Evolutionary conservation across 2,113 vertebrate species (phyloP).

Genomic region (Rhegmatorhina hoffmannsi): DNA sequence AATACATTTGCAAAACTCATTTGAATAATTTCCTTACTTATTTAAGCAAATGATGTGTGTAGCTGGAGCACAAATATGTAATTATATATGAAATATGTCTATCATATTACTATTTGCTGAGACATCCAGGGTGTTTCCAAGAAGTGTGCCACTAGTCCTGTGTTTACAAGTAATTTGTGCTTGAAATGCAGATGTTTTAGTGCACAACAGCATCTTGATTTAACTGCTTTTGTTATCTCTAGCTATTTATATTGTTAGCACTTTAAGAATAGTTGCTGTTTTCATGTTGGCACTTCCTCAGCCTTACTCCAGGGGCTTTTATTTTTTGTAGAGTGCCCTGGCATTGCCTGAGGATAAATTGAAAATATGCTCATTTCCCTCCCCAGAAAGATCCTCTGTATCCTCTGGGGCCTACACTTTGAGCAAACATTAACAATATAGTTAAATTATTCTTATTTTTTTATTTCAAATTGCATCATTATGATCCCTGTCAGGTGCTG

Average conservation of each 20-base stretch:
- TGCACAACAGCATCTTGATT: slow-evolving; percentile 82
- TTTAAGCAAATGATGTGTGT: background rate
- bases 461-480: background rate
- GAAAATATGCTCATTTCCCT: slow-evolving; percentile 69
- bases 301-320: slow-evolving; percentile 79
- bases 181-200: slow-evolving; percentile 79
- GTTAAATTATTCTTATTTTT: background rate
- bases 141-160: background rate
- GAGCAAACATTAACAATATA: slow-evolving; percentile 68
- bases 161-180: background rate
- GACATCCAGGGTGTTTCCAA: background rate
- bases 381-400: slow-evolving; percentile 58
- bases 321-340: slow-evolving; percentile 56
- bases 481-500: background rate
- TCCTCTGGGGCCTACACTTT: slow-evolving; percentile 68
- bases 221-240: slow-evolving; percentile 41
- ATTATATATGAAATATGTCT: background rate
- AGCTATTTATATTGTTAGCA: background rate
- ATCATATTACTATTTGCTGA: background rate
- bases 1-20: background rate
- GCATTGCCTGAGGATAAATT: slow-evolving; percentile 81
- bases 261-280: background rate
- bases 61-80: background rate
- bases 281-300: slow-evolving; percentile 65
- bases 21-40: slow-evolving; percentile 13